phyloP scores from a whole-genome alignment of 2,888 invertebrate genomes.

The Antheraea yamamai region DNA sequence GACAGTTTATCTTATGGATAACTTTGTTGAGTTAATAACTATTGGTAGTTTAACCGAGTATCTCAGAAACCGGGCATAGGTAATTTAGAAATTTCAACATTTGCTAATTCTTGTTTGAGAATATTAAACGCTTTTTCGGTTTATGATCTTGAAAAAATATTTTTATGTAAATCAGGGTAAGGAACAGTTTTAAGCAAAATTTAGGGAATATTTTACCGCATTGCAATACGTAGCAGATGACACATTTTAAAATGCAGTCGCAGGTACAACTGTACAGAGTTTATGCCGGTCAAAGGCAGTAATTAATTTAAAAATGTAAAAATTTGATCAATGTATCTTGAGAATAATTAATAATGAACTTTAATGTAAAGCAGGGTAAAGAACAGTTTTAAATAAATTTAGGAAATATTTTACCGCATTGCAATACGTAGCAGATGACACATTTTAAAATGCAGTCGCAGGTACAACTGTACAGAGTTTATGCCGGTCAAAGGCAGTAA shows the following conservation, averaged over 20 bases:
- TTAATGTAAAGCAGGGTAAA: neutral
- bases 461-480: slow-evolving; percentile 73
- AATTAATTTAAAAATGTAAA: too few species aligned
- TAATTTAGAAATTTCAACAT: neutral
- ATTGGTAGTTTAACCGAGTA: too few species aligned
- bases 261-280: slow-evolving; percentile 73
- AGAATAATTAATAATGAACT: neutral
- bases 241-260: slow-evolving; percentile 78
- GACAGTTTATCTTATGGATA: too few species aligned
- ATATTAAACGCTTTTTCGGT: neutral
- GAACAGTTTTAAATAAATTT: neutral
- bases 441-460: slow-evolving; percentile 76
- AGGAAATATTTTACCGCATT: slow-evolving; percentile 67
- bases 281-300: slow-evolving; percentile 57
- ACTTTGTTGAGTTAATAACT: too few species aligned
- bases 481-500: slow-evolving; percentile 54
- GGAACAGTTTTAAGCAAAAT: neutral
- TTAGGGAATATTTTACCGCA: slow-evolving; percentile 64
- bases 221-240: slow-evolving; percentile 78
- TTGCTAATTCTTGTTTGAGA: too few species aligned
- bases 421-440: slow-evolving; percentile 79
- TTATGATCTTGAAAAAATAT: neutral
- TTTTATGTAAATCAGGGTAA: neutral
- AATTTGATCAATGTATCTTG: neutral
- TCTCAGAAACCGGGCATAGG: too few species aligned